Base-by-base conservation (phyloP, 2,888 invertebrate genomes). In the Tortrix viridana region DNA sequence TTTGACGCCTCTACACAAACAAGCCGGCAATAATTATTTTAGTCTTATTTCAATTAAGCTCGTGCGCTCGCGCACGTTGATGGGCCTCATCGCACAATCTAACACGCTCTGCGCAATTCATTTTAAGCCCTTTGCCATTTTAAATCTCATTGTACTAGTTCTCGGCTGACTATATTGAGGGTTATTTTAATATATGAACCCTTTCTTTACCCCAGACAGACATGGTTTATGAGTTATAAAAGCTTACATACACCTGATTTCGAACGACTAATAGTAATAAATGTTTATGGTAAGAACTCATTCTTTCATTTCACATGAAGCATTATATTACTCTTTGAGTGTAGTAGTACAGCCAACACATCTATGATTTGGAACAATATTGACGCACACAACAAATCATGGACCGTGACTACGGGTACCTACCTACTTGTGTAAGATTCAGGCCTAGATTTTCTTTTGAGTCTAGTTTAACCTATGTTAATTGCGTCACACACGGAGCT, bases 21-120 rank as follows among this genome's bases (percentile, higher is more conserved):
- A 71, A 70, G 68, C 65, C 66, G 26, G 43, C 61, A 59, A 55
- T 67, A 62, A 64, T 65, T 55, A 68, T 67, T 69, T 69, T 68
- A 57, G 69, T 73, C 74, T 77, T 77, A 77, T 78, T 76, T 74
- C 69, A 68, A 73, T 70, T 72, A 68, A 66, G 60, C 66, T 69
- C 60, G 66, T 41, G 23, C 47, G 54, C 57, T 65, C 63, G 62
- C 54, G 65, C 58, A 59, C 61, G 68, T 57, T 54, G 60, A 60
- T 46, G 54, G 32, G 22, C 16, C 46, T 22, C 67, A 71, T 72
- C 71, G 69, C 43, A 37, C 65, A 65, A 73, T 73, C 74, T 71
- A 73, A 73, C 72, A 71, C 67, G 70, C 68, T 69, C 62, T 38
- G 64, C 62, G 64, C 50, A 65, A 71, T 67, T 71, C 68, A 67